Percentiles rank a stretch among this genome's conserved stretches.
phyloP scores from a whole-genome alignment of 2,113 vertebrate genomes.

The Ranitomeya variabilis region DNA sequence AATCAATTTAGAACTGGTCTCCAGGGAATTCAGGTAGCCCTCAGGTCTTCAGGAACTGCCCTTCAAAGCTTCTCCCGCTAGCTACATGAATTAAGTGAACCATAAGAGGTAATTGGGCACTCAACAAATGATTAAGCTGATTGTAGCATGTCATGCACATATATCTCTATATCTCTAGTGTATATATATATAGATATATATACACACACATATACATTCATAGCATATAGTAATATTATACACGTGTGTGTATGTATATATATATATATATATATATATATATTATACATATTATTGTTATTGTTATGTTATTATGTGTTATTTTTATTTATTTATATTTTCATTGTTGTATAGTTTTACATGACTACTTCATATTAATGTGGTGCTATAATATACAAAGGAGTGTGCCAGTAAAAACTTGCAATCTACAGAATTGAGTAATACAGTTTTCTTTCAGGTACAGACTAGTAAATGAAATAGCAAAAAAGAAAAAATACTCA shows the following conservation, averaged over 20 bases:
- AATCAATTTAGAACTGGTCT: constrained; percentile 20
- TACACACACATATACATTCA: too few species aligned
- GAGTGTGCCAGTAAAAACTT: not conserved
- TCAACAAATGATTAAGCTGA: not conserved
- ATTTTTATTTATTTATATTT: not conserved
- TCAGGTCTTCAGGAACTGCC: not conserved
- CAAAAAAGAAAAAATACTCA: not conserved
- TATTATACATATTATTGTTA: not conserved
- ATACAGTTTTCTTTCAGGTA: not conserved
- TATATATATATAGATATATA: not conserved
- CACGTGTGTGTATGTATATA: too few species aligned
- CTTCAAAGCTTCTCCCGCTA: constrained; percentile 33
- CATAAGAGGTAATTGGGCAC: not conserved
- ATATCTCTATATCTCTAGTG: not conserved
- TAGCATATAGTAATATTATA: too few species aligned
- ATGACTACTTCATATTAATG: not conserved
- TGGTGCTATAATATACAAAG: not conserved
- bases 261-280: not conserved
- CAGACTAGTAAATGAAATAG: not conserved
- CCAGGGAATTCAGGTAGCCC: constrained; percentile 19
- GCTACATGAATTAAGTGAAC: constrained; percentile 21
- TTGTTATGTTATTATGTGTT: too few species aligned
- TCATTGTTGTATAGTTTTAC: too few species aligned
- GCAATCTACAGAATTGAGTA: not conserved
- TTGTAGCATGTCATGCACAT: too few species aligned